A percentile compares a stretch with the other conserved stretches of the same genome.
phyloP scores from a whole-genome alignment of 2,888 invertebrate genomes.

The Andrena praecox region DNA sequence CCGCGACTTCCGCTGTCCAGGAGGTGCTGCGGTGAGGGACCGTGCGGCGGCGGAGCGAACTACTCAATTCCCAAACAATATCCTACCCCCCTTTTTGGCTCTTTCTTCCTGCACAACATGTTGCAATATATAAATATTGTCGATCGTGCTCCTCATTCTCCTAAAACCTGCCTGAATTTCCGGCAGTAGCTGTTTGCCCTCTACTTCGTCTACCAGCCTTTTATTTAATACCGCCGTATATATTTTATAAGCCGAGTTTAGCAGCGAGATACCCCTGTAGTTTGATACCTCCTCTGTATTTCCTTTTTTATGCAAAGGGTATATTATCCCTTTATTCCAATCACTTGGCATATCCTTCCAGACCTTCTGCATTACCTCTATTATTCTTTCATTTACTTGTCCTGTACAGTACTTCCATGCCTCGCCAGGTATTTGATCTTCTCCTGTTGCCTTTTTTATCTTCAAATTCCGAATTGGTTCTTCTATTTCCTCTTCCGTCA shows the following conservation, averaged over 20 bases:
- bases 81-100: not conserved
- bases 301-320: not conserved
- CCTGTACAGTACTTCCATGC: not conserved
- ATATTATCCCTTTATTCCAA: constrained; percentile 3
- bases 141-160: not conserved
- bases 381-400: not conserved
- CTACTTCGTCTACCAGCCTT: not conserved
- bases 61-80: too few species aligned
- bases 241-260: too few species aligned
- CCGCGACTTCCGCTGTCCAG: too few species aligned
- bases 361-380: not conserved
- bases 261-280: too few species aligned
- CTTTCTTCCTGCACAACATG: not conserved
- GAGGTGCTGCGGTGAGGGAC: too few species aligned
- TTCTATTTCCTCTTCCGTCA: not conserved
- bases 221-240: not conserved
- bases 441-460: not conserved
- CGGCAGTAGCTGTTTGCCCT: not conserved
- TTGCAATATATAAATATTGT: not conserved
- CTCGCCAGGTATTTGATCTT: not conserved
- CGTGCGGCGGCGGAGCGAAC: too few species aligned
- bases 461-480: not conserved
- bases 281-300: constrained; percentile 2
- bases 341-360: constrained; percentile 1
- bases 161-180: not conserved